Evolutionary conservation across 1,140 invertebrate species (phyloP), one percentile per base, ranked within the genome.

Genomic region (Uloborus diversus): DNA sequence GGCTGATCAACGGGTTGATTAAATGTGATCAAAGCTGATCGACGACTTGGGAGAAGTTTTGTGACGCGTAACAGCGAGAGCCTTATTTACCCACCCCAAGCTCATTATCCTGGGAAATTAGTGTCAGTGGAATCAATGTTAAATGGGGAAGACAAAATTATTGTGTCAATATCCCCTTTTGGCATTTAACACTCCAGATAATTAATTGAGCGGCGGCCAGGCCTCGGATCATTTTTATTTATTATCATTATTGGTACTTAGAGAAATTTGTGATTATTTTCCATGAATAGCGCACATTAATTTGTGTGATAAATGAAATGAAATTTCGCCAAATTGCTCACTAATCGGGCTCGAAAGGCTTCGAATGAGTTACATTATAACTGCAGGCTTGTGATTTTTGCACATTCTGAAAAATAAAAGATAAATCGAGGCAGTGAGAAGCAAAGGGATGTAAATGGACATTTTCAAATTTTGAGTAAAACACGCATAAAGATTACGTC

Each of bases 111-210:
- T 57, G 20, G 28, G 28, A 57, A 73, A 73, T 73, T 73, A 73
- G 57, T 73, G 69, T 73, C 69, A 73, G 69, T 73, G 13, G 69
- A 73, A 37, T 56, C 68, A 33, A 4, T 70, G 68, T 35, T 70
- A 27, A 23, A 23, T 13, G 37, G 49, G 33, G 30, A 37, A 51
- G 27, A 70, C 51, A 35, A 70, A 70, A 70, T 70, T 56, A 70
- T 56, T 70, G 68, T 70, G 68, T 70, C 68, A 70, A 70, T 70
- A 70, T 70, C 49, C 53, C 68, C 37, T 42, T 70, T 70, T 70
- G 35, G 68, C 49, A 49, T 20, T 57, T 33, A 35, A 23, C 68
- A 57, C 37, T 49, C n/a, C 14, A 42, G 51, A 57, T 70, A 57
- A 70, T 70, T 70, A 70, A 70, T 70, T 70, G 49, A 42, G 37